These are phyloP conservation scores for Leiothrix lutea DNA, from an alignment of 2,113 vertebrate genomes.

Conservation along the genomic window DNA sequence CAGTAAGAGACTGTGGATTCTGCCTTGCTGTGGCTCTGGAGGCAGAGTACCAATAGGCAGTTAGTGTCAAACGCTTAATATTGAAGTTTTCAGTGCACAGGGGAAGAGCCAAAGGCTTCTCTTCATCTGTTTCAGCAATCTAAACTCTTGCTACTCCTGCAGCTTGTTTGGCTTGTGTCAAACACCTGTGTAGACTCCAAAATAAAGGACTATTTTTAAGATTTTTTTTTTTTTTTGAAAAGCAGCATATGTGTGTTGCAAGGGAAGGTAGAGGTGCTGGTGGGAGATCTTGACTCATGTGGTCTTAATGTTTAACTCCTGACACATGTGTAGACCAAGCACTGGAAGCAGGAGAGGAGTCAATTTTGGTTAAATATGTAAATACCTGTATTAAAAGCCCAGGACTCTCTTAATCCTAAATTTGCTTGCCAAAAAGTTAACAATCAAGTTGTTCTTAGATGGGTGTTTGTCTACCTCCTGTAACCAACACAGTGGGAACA, in stretches of 20 bases:
- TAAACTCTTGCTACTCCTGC: neutral
- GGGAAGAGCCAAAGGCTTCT: neutral
- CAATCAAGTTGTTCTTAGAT: neutral
- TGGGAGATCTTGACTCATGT: neutral
- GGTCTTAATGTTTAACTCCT: neutral
- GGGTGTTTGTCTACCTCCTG: neutral
- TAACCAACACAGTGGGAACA: neutral
- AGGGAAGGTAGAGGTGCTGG: neutral
- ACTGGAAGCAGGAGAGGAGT: neutral
- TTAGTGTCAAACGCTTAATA: neutral
- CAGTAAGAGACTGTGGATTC: neutral
- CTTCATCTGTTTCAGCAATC: neutral
- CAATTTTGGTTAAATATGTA: neutral
- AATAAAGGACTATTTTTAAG: neutral
- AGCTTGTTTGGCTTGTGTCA: neutral
- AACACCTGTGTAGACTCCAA: neutral
- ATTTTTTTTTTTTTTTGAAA: neutral
- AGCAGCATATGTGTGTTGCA: rapidly evolving
- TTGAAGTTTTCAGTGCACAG: neutral
- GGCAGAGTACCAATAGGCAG: neutral
- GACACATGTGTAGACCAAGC: neutral
- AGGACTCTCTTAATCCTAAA: neutral
- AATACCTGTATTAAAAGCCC: neutral
- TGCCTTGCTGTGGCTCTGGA: neutral
- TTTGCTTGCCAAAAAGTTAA: neutral